Percentiles rank a stretch among this genome's conserved stretches.
phyloP scores from a whole-genome alignment of 2,888 invertebrate species.

The Ryuthela nishihirai region DNA sequence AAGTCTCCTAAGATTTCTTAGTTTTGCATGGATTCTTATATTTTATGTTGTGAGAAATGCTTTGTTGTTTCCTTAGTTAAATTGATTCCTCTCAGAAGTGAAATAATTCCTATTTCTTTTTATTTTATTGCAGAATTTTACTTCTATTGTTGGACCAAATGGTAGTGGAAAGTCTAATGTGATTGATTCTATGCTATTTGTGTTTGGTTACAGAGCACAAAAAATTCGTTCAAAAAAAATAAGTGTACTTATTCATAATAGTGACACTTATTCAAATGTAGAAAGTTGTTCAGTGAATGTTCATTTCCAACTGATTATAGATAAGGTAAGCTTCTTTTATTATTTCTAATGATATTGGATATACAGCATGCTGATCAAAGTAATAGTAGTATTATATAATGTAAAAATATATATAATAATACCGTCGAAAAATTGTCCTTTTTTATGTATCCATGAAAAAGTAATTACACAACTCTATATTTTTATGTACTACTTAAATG shows the following conservation, averaged over 20 bases:
- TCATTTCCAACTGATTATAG: constrained; percentile 77
- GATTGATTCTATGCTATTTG: constrained; percentile 98
- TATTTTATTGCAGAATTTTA: constrained; percentile 70
- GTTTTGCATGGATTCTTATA: too few species aligned
- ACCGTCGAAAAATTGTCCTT: too few species aligned
- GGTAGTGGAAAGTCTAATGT: constrained; percentile 99
- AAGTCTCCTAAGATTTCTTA: too few species aligned
- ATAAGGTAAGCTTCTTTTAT: constrained; percentile 60
- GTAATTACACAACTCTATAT: too few species aligned
- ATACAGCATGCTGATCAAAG: too few species aligned
- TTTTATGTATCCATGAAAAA: too few species aligned
- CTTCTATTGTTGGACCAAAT: constrained; percentile 95
- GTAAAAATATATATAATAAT: not conserved
- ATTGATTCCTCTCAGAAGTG: not conserved
- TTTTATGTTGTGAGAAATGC: too few species aligned
- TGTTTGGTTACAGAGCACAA: constrained; percentile 93
- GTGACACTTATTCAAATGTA: constrained; percentile 69
- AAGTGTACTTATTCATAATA: constrained; percentile 87
- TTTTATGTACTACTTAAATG: too few species aligned
- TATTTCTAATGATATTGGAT: too few species aligned
- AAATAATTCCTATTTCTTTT: constrained; percentile 13
- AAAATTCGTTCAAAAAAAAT: constrained; percentile 96
- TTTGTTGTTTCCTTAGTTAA: not conserved
- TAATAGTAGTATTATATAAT: not conserved
- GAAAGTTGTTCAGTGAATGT: constrained; percentile 80